A percentile compares a stretch with the other conserved stretches of the same genome.
Conservation (phyloP, 2,113 vertebrate genomes). For the Lamprologus callipterus region DNA sequence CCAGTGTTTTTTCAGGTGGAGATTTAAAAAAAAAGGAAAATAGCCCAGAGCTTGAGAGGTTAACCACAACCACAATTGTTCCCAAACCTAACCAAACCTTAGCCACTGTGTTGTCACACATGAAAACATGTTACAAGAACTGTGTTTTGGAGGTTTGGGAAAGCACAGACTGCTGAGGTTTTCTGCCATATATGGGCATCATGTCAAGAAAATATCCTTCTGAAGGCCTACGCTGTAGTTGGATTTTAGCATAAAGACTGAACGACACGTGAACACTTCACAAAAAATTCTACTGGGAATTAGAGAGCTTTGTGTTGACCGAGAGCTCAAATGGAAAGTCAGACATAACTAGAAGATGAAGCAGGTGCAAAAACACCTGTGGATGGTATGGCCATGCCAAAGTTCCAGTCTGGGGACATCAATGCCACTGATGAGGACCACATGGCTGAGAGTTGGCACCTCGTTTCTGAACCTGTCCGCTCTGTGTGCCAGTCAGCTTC, state of each 20-base stretch:
- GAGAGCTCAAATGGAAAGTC: neutral
- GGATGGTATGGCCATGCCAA: neutral
- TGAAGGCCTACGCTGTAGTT: neutral
- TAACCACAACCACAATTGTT: neutral
- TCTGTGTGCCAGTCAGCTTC: neutral
- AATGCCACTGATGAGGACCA: neutral
- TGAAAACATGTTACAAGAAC: neutral
- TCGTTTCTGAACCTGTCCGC: neutral
- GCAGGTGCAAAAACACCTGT: neutral
- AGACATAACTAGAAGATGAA: neutral
- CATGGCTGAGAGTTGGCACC: neutral
- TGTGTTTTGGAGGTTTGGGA: neutral
- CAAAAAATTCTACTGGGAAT: neutral
- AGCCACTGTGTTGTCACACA: neutral
- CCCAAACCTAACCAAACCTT: neutral
- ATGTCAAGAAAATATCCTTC: neutral
- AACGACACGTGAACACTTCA: neutral
- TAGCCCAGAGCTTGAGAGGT: neutral
- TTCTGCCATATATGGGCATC: neutral
- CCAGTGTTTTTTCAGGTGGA: neutral
- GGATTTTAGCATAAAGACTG: neutral
- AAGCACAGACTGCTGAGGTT: neutral
- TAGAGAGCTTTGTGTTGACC: neutral
- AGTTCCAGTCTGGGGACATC: neutral
- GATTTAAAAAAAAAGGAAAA: neutral